These are phyloP conservation scores for Hippasteria phrygiana DNA, from an alignment of 53 echinoderm and acorn worm species.

Conservation along the genomic window DNA sequence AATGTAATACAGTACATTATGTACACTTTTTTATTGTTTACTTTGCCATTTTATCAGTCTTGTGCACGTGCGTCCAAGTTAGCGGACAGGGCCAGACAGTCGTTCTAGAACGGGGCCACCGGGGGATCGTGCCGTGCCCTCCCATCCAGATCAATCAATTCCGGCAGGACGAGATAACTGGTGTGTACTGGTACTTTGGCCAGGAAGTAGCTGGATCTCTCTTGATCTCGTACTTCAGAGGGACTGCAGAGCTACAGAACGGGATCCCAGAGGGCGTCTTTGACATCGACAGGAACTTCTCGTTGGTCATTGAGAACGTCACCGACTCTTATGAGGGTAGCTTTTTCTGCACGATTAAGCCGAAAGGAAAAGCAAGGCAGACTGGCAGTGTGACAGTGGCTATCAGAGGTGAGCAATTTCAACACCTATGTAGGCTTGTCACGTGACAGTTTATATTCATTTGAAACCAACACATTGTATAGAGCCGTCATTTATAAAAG, in stretches of 20 bases:
- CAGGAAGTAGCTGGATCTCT: background rate
- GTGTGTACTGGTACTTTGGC: conserved; percentile 9
- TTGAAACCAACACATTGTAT: too few relatives aligned
- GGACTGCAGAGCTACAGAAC: background rate
- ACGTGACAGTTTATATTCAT: too few relatives aligned
- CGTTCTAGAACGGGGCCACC: background rate
- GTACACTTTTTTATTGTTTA: too few relatives aligned
- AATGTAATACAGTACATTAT: too few relatives aligned
- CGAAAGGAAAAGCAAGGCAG: background rate
- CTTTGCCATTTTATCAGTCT: too few relatives aligned
- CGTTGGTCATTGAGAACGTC: conserved; percentile 27
- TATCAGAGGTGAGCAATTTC: conserved; percentile 4
- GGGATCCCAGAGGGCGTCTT: background rate
- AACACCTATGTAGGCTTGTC: background rate
- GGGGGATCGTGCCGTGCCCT: conserved; percentile 2
- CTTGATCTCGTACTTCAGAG: background rate
- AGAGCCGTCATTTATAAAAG: too few relatives aligned
- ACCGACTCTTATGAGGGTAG: background rate
- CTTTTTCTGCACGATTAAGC: conserved; percentile 1
- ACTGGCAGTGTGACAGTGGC: background rate
- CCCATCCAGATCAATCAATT: background rate
- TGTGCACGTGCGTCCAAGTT: background rate
- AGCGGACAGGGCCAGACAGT: background rate
- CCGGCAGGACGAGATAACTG: background rate
- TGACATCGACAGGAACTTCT: background rate